phyloP scores from a whole-genome alignment of 2,113 vertebrate species.

The Tetraodon nigroviridis region DNA sequence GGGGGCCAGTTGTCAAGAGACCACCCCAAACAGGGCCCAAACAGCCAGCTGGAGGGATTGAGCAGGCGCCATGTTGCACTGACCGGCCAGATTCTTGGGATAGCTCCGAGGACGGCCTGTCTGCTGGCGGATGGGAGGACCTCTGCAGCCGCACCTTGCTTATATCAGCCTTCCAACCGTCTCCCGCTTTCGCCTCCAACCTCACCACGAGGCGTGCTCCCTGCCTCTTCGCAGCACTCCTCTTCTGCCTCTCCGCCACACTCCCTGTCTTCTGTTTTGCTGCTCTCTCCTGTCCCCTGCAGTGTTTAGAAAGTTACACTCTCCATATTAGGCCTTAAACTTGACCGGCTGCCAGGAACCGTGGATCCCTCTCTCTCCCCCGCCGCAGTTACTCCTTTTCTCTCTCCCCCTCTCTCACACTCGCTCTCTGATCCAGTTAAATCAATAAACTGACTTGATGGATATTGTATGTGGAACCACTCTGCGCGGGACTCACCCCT shows the following conservation, averaged over 20 bases:
- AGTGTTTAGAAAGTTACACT: conserved; percentile 30
- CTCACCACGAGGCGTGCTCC: conserved; percentile 17
- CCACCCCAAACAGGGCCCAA: conserved; percentile 70
- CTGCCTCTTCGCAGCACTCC: conserved; percentile 32
- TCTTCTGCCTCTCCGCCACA: conserved; percentile 27
- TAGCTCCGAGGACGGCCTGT: conserved; percentile 65
- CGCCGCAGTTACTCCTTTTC: conserved; percentile 27
- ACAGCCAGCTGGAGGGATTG: conserved; percentile 72
- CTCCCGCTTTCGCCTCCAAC: conserved; percentile 25
- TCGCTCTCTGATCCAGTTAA: conserved; percentile 20
- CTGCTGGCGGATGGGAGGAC: conserved; percentile 59
- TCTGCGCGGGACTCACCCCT: conserved; percentile 35
- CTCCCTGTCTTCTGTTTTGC: conserved; percentile 26
- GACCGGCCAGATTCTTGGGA: conserved; percentile 70
- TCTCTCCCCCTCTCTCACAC: conserved; percentile 21
- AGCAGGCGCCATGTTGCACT: conserved; percentile 70
- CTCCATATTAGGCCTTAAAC: conserved; percentile 21
- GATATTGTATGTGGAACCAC: conserved; percentile 32
- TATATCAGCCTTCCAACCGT: conserved; percentile 38
- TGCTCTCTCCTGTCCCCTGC: conserved; percentile 25
- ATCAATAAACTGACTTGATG: conserved; percentile 46
- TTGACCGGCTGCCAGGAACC: conserved; percentile 49
- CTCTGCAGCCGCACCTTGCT: conserved; percentile 30
- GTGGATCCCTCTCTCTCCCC: conserved; percentile 22
- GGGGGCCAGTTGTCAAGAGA: conserved; percentile 70